phyloP scores from a whole-genome alignment of 2,797 vertebrate species.

The Falco berigora region DNA sequence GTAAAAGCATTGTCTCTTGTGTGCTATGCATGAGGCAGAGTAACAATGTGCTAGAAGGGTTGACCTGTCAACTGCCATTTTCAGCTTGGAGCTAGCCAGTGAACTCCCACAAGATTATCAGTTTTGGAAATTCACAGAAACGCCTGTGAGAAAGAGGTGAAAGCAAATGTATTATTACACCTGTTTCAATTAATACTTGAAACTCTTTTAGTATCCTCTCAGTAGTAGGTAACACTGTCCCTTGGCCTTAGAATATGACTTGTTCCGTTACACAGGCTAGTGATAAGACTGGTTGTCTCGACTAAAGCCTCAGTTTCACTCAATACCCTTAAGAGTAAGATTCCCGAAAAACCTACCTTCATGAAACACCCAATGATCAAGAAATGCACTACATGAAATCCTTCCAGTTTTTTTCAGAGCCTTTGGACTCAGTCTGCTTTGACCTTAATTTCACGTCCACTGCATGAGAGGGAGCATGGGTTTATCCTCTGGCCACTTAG shows the following conservation, averaged over 20 bases:
- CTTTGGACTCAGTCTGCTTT: not conserved
- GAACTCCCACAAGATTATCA: not conserved
- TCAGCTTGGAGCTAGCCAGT: not conserved
- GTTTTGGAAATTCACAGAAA: not conserved
- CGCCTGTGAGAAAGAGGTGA: not conserved
- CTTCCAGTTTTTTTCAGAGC: not conserved
- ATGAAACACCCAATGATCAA: not conserved
- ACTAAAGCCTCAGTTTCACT: not conserved
- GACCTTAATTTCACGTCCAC: not conserved
- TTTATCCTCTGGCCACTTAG: not conserved
- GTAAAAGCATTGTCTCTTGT: not conserved
- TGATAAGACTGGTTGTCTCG: not conserved
- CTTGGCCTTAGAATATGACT: not conserved
- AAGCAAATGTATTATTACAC: not conserved
- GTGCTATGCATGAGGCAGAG: fast-evolving
- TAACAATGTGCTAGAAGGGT: not conserved
- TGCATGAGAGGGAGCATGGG: not conserved
- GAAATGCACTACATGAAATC: not conserved
- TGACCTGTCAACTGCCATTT: not conserved
- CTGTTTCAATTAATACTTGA: not conserved
- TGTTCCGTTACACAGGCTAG: not conserved
- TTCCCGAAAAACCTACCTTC: not conserved
- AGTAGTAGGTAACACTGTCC: not conserved
- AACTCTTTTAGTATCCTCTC: not conserved
- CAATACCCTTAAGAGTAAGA: not conserved